Evolutionary conservation across 2,888 invertebrate genomes (phyloP).

Genomic region (Ectropis crepuscularia): DNA sequence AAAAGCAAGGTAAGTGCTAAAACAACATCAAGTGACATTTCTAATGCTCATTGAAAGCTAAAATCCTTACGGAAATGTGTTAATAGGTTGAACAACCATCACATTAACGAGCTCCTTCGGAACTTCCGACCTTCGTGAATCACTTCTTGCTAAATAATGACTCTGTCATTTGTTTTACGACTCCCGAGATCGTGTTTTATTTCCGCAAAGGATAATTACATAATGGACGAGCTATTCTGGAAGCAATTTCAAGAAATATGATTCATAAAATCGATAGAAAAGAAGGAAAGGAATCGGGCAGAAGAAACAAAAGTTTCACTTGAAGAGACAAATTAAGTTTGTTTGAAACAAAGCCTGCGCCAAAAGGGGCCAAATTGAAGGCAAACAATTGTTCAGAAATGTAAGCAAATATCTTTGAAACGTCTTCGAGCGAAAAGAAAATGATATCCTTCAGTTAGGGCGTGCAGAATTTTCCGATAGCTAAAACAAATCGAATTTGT

Average conservation of each 20-base stretch:
- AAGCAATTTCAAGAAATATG: slow-evolving; percentile 9
- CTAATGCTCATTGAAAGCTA: background rate
- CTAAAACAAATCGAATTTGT: slow-evolving; percentile 40
- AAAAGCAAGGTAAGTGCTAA: too few relatives aligned
- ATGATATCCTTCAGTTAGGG: slow-evolving; percentile 16
- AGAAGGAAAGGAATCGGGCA: background rate
- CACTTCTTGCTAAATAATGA: slow-evolving; percentile 31
- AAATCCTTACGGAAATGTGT: slow-evolving; percentile 1
- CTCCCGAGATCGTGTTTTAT: slow-evolving; percentile 9
- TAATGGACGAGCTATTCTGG: slow-evolving; percentile 8
- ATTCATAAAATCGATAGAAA: background rate
- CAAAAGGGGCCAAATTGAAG: slow-evolving; percentile 35
- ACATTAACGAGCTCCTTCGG: background rate
- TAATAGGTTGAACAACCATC: slow-evolving; percentile 9
- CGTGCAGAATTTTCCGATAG: slow-evolving; percentile 20
- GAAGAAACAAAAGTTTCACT: slow-evolving; percentile 17
- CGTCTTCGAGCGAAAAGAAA: slow-evolving; percentile 24
- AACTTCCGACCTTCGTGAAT: slow-evolving; percentile 1
- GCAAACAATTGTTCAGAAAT: slow-evolving; percentile 35
- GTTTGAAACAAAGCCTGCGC: slow-evolving; percentile 29
- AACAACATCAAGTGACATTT: too few relatives aligned
- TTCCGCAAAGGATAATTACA: slow-evolving; percentile 4
- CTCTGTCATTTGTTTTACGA: slow-evolving; percentile 33
- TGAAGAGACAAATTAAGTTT: slow-evolving; percentile 23
- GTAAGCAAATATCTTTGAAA: slow-evolving; percentile 35